A percentile compares a stretch with the other conserved stretches of the same genome.
phyloP scores from a whole-genome alignment of 2,113 vertebrate genomes.

The Oophaga pumilio region DNA sequence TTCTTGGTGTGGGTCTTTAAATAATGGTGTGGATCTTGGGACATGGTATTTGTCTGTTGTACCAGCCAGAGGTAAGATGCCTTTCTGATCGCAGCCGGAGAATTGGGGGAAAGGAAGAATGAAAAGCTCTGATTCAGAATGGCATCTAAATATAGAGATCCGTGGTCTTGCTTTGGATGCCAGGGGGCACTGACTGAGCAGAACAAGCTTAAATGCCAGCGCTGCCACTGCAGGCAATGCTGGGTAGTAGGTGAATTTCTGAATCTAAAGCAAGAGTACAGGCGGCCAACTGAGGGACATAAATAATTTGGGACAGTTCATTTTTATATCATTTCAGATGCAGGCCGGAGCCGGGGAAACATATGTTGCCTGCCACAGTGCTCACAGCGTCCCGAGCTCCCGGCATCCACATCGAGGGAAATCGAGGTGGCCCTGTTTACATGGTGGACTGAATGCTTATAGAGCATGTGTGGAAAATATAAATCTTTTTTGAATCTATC shows the following conservation, averaged over 20 bases:
- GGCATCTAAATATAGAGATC: slow-evolving; percentile 54
- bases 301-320: slow-evolving; percentile 40
- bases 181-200: slow-evolving; percentile 32
- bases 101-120: background rate
- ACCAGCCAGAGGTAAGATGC: slow-evolving; percentile 57
- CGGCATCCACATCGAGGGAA: background rate
- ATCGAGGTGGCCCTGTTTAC: background rate
- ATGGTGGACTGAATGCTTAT: background rate
- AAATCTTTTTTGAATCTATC: too few relatives aligned
- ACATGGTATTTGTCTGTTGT: slow-evolving; percentile 56
- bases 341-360: slow-evolving; percentile 15
- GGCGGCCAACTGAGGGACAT: slow-evolving; percentile 37
- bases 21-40: slow-evolving; percentile 60
- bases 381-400: background rate
- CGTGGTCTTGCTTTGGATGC: slow-evolving; percentile 30
- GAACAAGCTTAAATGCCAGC: slow-evolving; percentile 21
- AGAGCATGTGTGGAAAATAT: background rate
- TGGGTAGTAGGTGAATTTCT: slow-evolving; percentile 46
- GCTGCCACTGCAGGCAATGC: background rate
- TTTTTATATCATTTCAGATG: slow-evolving; percentile 40
- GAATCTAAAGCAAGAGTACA: slow-evolving; percentile 22
- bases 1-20: background rate
- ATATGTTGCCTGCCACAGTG: slow-evolving; percentile 41
- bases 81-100: slow-evolving; percentile 55
- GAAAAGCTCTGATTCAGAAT: slow-evolving; percentile 41